Conservation (phyloP, 2,888 invertebrate species). For the Lomographa bimaculata region DNA sequence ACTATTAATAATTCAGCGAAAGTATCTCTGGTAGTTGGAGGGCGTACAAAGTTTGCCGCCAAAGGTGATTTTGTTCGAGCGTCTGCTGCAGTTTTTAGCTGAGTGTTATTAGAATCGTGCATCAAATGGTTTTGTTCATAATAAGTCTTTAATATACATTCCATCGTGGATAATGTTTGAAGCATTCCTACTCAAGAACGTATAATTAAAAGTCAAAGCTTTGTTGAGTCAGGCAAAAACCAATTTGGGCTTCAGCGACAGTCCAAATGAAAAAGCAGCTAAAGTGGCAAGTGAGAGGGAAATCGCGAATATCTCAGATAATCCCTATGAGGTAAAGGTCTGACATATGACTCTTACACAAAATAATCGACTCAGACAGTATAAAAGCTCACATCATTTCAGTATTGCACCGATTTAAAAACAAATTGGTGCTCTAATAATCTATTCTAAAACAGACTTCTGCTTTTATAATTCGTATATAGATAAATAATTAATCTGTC, state of each 20-base stretch:
- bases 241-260: slow-evolving; percentile 28
- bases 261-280: slow-evolving; percentile 30
- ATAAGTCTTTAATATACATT: slow-evolving; percentile 21
- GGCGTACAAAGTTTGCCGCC: slow-evolving; percentile 33
- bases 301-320: slow-evolving; percentile 34
- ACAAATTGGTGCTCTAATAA: too few species aligned
- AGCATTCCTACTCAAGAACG: slow-evolving; percentile 3
- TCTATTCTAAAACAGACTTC: too few species aligned
- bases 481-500: too few species aligned
- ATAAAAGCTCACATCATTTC: slow-evolving; percentile 1
- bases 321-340: slow-evolving; percentile 32
- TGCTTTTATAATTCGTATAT: too few species aligned
- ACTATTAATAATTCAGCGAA: slow-evolving; percentile 38
- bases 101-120: slow-evolving; percentile 24
- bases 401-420: too few species aligned
- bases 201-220: slow-evolving; percentile 24
- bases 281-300: slow-evolving; percentile 34
- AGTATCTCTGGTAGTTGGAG: slow-evolving; percentile 18
- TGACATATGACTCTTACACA: slow-evolving; percentile 18
- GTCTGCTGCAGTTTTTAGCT: slow-evolving; percentile 34
- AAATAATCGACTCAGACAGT: slow-evolving; percentile 4
- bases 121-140: slow-evolving; percentile 8
- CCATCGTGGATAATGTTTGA: slow-evolving; percentile 9
- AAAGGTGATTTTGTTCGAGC: slow-evolving; percentile 33
- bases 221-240: slow-evolving; percentile 21